Conservation (phyloP, 2,888 invertebrate genomes). For the Temnothorax unifasciatus region DNA sequence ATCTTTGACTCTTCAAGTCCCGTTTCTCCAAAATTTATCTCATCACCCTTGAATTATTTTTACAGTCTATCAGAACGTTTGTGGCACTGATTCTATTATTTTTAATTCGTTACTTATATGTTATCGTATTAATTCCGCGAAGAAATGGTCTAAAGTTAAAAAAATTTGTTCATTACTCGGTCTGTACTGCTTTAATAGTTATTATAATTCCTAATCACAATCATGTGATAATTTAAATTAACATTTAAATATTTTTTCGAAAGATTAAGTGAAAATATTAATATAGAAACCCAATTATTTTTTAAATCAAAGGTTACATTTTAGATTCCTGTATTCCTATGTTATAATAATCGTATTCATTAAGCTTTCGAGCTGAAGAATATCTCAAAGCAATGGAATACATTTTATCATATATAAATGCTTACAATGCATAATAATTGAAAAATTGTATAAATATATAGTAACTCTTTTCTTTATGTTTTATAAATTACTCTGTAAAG, state of each 20-base stretch:
- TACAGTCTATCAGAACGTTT: conserved; percentile 31
- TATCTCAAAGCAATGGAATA: conserved; percentile 12
- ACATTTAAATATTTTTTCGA: background rate
- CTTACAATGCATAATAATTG: background rate
- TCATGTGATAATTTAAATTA: background rate
- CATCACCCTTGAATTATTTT: background rate
- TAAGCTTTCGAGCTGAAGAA: conserved; percentile 1
- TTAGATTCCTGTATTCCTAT: background rate
- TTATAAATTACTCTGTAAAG: background rate
- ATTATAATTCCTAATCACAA: conserved; percentile 11
- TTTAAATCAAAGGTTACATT: background rate
- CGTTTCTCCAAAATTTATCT: background rate
- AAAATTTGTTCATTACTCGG: background rate
- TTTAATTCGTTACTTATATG: background rate
- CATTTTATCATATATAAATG: background rate
- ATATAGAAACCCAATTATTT: background rate
- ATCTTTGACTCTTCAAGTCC: background rate
- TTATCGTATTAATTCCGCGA: background rate
- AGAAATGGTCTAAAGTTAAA: conserved; percentile 6
- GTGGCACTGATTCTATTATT: conserved; percentile 62
- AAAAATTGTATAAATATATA: conserved; percentile 17
- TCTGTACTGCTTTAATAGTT: conserved; percentile 6
- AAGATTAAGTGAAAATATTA: conserved; percentile 12
- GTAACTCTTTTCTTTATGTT: background rate
- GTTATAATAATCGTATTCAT: background rate